Evolutionary conservation across 2,888 invertebrate genomes (phyloP).

Genomic region (Vesta saturnalis): DNA sequence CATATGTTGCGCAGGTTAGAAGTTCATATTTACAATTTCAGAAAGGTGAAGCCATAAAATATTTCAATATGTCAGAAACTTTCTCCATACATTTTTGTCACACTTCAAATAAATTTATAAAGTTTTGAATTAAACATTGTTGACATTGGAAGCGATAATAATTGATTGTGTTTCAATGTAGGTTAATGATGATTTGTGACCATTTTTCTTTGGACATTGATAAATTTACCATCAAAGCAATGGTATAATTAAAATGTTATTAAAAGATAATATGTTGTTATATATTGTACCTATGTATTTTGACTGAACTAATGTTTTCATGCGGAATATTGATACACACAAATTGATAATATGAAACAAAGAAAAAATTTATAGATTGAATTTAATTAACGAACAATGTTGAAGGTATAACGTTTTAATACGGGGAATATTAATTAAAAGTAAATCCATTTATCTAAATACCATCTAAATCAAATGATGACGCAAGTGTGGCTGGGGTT

Average conservation of each 20-base stretch:
- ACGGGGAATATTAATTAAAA: slow-evolving; percentile 29
- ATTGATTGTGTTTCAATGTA: neutral
- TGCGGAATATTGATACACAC: too few relatives aligned
- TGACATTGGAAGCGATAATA: neutral
- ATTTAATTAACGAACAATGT: neutral
- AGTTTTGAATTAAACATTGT: slow-evolving; percentile 7
- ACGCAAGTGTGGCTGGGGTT: slow-evolving; percentile 21
- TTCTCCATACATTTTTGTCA: slow-evolving; percentile 15
- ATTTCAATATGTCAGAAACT: slow-evolving; percentile 22
- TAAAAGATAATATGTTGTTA: too few relatives aligned
- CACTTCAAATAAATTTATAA: slow-evolving; percentile 13
- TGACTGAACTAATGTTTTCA: too few relatives aligned
- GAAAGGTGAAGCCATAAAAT: slow-evolving; percentile 23
- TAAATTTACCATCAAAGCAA: neutral
- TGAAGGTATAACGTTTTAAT: slow-evolving; percentile 20
- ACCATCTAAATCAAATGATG: slow-evolving; percentile 28
- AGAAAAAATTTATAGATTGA: too few relatives aligned
- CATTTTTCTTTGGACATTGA: neutral
- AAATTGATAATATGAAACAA: too few relatives aligned
- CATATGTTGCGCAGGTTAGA: slow-evolving; percentile 22
- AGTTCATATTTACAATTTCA: slow-evolving; percentile 28
- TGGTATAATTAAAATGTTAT: neutral
- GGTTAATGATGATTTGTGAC: neutral
- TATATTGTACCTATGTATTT: too few relatives aligned
- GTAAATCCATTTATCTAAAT: slow-evolving; percentile 32